Conservation (phyloP, 2,797 vertebrate species). For the Lophius americanus region DNA sequence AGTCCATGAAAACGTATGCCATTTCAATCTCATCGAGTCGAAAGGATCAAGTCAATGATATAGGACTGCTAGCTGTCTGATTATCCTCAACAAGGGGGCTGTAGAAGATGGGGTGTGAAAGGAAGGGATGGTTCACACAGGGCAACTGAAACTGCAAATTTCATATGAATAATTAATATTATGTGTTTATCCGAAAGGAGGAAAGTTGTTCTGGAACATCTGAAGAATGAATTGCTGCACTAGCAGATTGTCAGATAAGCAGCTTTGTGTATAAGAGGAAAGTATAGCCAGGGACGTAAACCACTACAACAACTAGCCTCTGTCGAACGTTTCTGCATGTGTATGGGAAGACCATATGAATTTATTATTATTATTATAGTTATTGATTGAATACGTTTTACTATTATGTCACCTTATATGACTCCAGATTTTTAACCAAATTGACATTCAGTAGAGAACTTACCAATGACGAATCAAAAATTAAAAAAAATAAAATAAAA, state of each 20-base stretch:
- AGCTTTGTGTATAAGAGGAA: conserved; percentile 65
- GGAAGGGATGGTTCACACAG: conserved; percentile 1
- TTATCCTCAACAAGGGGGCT: conserved; percentile 24
- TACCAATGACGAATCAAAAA: too few species aligned
- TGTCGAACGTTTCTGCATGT: conserved; percentile 60
- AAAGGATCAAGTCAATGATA: conserved; percentile 51
- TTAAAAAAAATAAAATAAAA: too few species aligned
- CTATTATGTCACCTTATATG: neutral
- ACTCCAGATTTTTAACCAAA: neutral
- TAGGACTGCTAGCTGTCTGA: conserved; percentile 45
- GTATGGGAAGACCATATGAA: conserved; percentile 46
- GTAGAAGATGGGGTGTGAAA: conserved; percentile 21
- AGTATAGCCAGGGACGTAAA: conserved; percentile 67
- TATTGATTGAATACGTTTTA: conserved; percentile 1
- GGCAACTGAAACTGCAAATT: conserved; percentile 42
- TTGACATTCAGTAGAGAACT: too few species aligned
- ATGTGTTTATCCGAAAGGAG: conserved; percentile 56
- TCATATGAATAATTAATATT: conserved; percentile 38
- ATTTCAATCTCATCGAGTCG: conserved; percentile 32
- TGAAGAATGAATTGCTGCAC: conserved; percentile 69
- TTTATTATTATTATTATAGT: neutral
- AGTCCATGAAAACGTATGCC: conserved; percentile 24
- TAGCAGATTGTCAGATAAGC: conserved; percentile 80
- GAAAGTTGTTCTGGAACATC: conserved; percentile 74
- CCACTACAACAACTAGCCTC: conserved; percentile 64